Evolutionary conservation across 2,888 invertebrate species (phyloP).

Genomic region (Euplagia quadripunctaria): DNA sequence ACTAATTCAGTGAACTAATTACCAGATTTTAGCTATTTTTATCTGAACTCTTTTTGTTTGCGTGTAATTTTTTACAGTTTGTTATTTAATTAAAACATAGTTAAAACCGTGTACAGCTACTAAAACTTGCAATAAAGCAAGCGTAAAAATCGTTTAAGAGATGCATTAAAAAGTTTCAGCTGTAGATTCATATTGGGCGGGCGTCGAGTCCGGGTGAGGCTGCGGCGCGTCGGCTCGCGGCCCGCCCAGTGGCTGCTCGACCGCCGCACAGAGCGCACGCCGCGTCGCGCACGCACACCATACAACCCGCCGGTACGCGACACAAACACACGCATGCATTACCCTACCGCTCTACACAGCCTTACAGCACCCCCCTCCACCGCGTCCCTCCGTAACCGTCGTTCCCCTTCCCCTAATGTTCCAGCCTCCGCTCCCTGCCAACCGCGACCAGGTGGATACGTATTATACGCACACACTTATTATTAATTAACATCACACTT

Average conservation of each 20-base stretch:
- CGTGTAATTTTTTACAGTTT: not conserved
- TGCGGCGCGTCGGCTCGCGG: conserved; percentile 58
- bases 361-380: conserved; percentile 29
- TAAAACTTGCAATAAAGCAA: conserved; percentile 16
- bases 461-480: conserved; percentile 64
- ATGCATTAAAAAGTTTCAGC: conserved; percentile 69
- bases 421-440: conserved; percentile 33
- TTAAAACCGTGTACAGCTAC: conserved; percentile 18
- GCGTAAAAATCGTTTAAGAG: conserved; percentile 42
- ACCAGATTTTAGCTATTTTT: conserved; percentile 31
- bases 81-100: not conserved
- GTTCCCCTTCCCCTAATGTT: conserved; percentile 20
- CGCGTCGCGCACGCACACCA: conserved; percentile 76
- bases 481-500: conserved; percentile 52
- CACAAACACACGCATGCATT: conserved; percentile 75
- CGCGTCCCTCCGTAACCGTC: conserved; percentile 28
- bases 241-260: conserved; percentile 80
- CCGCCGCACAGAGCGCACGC: conserved; percentile 84
- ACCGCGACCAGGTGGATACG: conserved; percentile 70
- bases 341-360: conserved; percentile 47
- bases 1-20: conserved; percentile 35
- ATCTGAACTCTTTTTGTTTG: conserved; percentile 16
- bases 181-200: conserved; percentile 66
- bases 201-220: conserved; percentile 73
- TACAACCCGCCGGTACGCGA: conserved; percentile 84